Percentiles rank a stretch among this genome's conserved stretches.
phyloP scores from a whole-genome alignment of 2,888 invertebrate genomes.

The Clepsis dumicolana region DNA sequence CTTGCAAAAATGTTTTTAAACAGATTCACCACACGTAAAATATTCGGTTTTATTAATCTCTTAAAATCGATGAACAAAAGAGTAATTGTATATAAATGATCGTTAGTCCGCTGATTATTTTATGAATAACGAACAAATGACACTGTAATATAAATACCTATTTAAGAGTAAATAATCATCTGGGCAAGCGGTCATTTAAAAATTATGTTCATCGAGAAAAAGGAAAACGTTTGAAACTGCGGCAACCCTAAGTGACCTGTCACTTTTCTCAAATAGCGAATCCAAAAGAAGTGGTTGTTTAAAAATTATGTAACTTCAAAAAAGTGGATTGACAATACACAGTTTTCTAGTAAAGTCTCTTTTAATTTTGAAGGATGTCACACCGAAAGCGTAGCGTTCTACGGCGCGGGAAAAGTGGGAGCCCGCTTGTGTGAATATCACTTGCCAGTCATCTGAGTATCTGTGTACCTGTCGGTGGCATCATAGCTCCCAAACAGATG shows the following conservation, averaged over 20 bases:
- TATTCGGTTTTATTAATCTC: too few species aligned
- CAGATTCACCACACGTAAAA: too few species aligned
- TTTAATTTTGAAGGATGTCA: neutral
- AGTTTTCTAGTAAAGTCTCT: slow-evolving; percentile 12
- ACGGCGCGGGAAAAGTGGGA: neutral
- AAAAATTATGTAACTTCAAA: slow-evolving; percentile 25
- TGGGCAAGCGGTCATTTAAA: neutral
- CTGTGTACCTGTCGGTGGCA: too few species aligned
- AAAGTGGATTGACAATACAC: slow-evolving; percentile 43
- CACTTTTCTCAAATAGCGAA: neutral
- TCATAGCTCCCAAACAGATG: too few species aligned
- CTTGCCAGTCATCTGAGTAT: too few species aligned
- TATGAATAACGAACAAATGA: neutral
- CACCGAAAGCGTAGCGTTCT: neutral
- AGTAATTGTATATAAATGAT: neutral
- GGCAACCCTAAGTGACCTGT: slow-evolving; percentile 24
- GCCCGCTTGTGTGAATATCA: neutral
- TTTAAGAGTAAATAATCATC: neutral
- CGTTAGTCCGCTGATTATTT: neutral
- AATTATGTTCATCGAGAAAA: neutral
- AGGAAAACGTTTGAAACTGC: neutral
- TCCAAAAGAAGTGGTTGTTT: slow-evolving; percentile 12
- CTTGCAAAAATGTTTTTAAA: too few species aligned
- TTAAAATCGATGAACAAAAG: too few species aligned
- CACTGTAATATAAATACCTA: neutral